Evolutionary conservation across 1,140 invertebrate species (phyloP).

Genomic region (Gerris buenoi): DNA sequence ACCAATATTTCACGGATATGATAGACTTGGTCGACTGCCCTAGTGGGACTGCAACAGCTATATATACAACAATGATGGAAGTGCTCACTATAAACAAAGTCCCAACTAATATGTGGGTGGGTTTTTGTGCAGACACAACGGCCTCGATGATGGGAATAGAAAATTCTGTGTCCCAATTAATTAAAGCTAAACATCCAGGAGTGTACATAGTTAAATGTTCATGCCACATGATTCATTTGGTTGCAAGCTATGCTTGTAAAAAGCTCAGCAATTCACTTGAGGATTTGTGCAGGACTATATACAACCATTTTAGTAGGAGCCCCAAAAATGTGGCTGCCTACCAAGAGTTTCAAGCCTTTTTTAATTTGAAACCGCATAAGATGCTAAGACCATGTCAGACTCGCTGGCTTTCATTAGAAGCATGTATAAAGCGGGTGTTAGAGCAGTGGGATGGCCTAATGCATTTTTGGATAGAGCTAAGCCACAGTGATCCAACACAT

Average conservation of each 20-base stretch:
- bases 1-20: background rate
- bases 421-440: background rate
- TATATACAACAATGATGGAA: background rate
- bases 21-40: background rate
- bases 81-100: background rate
- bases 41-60: background rate
- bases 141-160: conserved; percentile 18
- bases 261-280: conserved; percentile 11
- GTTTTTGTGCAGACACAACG: conserved; percentile 17
- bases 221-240: conserved; percentile 18
- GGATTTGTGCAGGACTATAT: conserved; percentile 12
- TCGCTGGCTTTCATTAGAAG: conserved; percentile 5
- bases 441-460: background rate
- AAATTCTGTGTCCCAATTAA: conserved; percentile 13
- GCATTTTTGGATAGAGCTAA: background rate
- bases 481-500: too few relatives aligned
- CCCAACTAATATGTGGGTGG: conserved; percentile 12
- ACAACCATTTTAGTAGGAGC: conserved; percentile 13
- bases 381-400: conserved; percentile 4
- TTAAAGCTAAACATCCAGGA: conserved; percentile 10
- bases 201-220: conserved; percentile 18
- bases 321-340: background rate
- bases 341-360: conserved; percentile 4
- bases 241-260: conserved; percentile 13
- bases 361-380: conserved; percentile 2